A percentile compares a stretch with the other conserved stretches of the same genome.
These are phyloP conservation scores for Arothron firmamentum DNA, from an alignment of 2,113 vertebrate genomes.

Conservation along the genomic window DNA sequence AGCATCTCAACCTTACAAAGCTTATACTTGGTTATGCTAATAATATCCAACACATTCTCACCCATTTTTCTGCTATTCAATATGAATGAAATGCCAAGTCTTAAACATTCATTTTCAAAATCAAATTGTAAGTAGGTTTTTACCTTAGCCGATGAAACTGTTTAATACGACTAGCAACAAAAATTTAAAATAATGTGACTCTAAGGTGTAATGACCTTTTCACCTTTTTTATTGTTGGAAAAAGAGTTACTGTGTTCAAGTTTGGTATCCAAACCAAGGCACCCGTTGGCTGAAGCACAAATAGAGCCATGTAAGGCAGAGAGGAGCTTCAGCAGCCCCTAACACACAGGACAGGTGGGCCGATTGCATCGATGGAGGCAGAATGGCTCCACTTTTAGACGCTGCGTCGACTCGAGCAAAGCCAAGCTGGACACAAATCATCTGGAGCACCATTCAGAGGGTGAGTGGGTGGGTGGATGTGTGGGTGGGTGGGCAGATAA, in stretches of 20 bases:
- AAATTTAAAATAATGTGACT: too few species aligned
- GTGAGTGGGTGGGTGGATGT: conserved; percentile 49
- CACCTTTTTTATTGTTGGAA: too few species aligned
- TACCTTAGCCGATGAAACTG: too few species aligned
- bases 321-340: conserved; percentile 51
- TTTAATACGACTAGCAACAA: too few species aligned
- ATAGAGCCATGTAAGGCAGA: conserved; percentile 36
- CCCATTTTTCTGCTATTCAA: too few species aligned
- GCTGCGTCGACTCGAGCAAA: conserved; percentile 49
- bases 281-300: conserved; percentile 29
- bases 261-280: conserved; percentile 14
- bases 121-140: too few species aligned
- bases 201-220: too few species aligned
- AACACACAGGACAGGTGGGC: conserved; percentile 36
- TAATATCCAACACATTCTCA: too few species aligned
- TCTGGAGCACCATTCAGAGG: conserved; percentile 61
- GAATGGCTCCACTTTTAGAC: conserved; percentile 52
- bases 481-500: conserved; percentile 68
- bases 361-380: conserved; percentile 51
- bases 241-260: background rate
- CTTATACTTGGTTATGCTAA: too few species aligned
- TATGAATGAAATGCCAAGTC: too few species aligned
- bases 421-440: conserved; percentile 68
- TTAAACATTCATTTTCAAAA: too few species aligned
- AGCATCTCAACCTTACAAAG: too few species aligned